These are phyloP conservation scores for Apotomis capreana DNA, from an alignment of 2,888 invertebrate species.

Conservation along the genomic window DNA sequence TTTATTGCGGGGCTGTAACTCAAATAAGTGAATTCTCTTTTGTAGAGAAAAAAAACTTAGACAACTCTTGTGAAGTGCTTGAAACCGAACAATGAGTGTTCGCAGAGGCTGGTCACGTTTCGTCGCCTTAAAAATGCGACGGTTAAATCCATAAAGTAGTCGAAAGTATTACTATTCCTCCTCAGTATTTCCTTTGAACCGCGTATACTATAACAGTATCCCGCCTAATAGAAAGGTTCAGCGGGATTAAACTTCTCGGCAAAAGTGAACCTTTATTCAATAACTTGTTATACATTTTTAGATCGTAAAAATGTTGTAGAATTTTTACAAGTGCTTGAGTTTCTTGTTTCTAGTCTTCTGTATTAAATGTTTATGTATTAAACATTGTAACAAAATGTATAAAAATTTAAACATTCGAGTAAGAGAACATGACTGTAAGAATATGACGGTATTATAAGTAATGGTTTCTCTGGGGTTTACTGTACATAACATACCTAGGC, in stretches of 20 bases:
- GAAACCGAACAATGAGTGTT: conserved; percentile 74
- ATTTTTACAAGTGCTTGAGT: neutral
- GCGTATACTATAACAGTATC: conserved; percentile 69
- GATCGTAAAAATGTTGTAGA: neutral
- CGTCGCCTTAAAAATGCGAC: conserved; percentile 80
- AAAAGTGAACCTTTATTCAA: conserved; percentile 40
- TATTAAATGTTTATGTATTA: neutral
- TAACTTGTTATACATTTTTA: conserved; percentile 29
- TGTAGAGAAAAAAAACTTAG: conserved; percentile 63
- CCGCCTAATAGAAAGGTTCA: conserved; percentile 41
- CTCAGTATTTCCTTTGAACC: conserved; percentile 71
- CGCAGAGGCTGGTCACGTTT: conserved; percentile 74
- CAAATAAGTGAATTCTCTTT: conserved; percentile 78
- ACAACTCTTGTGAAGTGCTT: conserved; percentile 63
- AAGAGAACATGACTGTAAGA: no score
- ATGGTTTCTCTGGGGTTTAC: no score
- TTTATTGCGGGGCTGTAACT: conserved; percentile 72
- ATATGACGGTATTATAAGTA: no score
- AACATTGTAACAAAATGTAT: no score
- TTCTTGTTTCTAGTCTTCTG: neutral
- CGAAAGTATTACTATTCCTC: conserved; percentile 76
- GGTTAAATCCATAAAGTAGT: conserved; percentile 80
- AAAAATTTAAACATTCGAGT: no score
- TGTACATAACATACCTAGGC: no score
- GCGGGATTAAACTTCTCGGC: conserved; percentile 39